Percentiles rank a stretch among this genome's conserved stretches.
Evolutionary conservation across 2,888 invertebrate genomes (phyloP).

Genomic region (Tinea trinotella): DNA sequence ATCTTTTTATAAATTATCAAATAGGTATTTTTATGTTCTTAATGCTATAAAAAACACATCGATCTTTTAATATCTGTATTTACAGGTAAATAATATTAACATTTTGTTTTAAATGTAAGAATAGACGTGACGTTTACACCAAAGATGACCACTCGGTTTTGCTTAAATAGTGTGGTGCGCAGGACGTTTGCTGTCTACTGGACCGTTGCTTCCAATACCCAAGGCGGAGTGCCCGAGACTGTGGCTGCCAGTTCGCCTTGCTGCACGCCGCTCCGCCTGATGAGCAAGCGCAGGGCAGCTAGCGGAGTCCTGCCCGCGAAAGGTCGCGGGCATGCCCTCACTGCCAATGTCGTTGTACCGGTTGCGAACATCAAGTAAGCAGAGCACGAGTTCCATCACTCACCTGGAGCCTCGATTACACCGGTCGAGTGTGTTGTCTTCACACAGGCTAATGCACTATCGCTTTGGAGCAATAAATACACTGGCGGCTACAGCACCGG

Average conservation of each 20-base stretch:
- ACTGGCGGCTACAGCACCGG: slow-evolving; percentile 1
- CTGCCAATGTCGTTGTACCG: slow-evolving; percentile 64
- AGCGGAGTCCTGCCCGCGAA: slow-evolving; percentile 66
- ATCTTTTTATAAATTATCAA: slow-evolving; percentile 1
- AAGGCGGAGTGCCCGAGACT: slow-evolving; percentile 84
- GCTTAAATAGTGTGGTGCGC: slow-evolving; percentile 60
- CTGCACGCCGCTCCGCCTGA: slow-evolving; percentile 87
- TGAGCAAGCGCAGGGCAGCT: slow-evolving; percentile 66
- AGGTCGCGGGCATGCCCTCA: slow-evolving; percentile 61
- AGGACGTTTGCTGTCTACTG: slow-evolving; percentile 90
- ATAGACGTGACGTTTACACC: background rate
- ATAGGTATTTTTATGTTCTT: background rate
- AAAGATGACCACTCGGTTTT: slow-evolving; percentile 9
- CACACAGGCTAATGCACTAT: slow-evolving; percentile 2
- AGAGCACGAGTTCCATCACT: slow-evolving; percentile 1
- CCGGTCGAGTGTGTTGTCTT: background rate
- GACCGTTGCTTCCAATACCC: slow-evolving; percentile 92
- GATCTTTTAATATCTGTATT: slow-evolving; percentile 1
- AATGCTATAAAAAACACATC: background rate
- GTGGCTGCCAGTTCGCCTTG: slow-evolving; percentile 92
- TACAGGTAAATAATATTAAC: background rate
- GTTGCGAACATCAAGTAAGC: slow-evolving; percentile 68
- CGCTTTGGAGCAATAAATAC: background rate
- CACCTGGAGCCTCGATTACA: slow-evolving; percentile 1
- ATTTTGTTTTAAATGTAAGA: background rate